These are phyloP conservation scores for Salvelinus namaycush DNA, from an alignment of 2,113 vertebrate genomes.

Conservation along the genomic window DNA sequence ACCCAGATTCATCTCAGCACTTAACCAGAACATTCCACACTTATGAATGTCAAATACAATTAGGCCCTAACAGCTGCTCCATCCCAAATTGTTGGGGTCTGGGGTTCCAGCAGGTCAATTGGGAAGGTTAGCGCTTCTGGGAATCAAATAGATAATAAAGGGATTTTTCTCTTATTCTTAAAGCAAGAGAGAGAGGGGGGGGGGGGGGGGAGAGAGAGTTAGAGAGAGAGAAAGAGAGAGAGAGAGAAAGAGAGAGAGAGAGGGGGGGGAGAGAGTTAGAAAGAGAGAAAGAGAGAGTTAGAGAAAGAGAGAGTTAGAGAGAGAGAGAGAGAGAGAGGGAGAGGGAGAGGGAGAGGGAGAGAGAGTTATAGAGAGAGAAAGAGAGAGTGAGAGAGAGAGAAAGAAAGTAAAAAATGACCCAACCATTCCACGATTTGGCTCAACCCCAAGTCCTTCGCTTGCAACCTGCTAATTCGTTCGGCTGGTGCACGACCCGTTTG, in stretches of 20 bases:
- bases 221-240: too few species aligned
- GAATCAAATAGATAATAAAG: not conserved
- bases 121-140: not conserved
- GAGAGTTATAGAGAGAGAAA: too few species aligned
- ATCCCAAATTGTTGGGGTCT: not conserved
- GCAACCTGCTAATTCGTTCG: slow-evolving; percentile 68
- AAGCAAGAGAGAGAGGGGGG: too few species aligned
- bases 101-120: not conserved
- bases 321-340: slow-evolving; percentile 18
- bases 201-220: too few species aligned
- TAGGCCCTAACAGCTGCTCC: slow-evolving; percentile 12
- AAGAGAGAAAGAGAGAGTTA: not conserved
- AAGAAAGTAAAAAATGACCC: slow-evolving; percentile 43
- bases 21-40: slow-evolving; percentile 45
- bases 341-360: too few species aligned
- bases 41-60: slow-evolving; percentile 46
- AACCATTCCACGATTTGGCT: slow-evolving; percentile 48
- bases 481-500: slow-evolving; percentile 66
- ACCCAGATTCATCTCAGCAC: slow-evolving; percentile 35
- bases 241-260: too few species aligned
- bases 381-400: not conserved
- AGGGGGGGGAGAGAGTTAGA: too few species aligned
- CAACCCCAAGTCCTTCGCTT: slow-evolving; percentile 65
- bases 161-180: too few species aligned
- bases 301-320: not conserved